Base-by-base conservation (phyloP, 2,888 invertebrate species). In the Watsonalla cultraria region DNA sequence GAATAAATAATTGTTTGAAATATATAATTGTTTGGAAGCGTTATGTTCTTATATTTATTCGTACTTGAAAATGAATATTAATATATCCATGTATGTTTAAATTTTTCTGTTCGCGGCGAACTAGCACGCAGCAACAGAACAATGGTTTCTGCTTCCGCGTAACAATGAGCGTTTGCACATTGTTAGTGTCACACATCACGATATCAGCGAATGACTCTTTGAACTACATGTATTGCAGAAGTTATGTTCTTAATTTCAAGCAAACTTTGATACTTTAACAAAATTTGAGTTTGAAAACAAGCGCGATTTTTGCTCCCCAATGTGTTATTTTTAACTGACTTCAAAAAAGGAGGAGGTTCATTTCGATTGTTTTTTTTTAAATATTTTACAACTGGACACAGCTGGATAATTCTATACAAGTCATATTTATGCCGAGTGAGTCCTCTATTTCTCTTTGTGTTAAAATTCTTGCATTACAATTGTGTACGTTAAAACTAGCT, bases 101-200 rank as follows among this genome's bases (percentile, higher is more conserved):
- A 5, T 11, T 42, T 42, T 42, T 42, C 11, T 11, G 11, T 42
- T 42, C 42, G 9, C 42, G 42, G 39, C 9, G 5, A 8, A 11
- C 35, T 35, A 35, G 7, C 42, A 42, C 42, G 42, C 42, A 42
- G 2, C 55, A 50, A 34, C 49, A 39, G 42, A 49, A 57, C 57
- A 57, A 57, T 57, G 51, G 46, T 45, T 49, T 37, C 2, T 11
- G 15, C 51, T 34, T 45, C 45, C 42, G 50, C 42, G 24, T 42
- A 42, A 14, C 34, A 33, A 13, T 49, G 42, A 42, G 5, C 42
- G 42, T 11, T 11, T 42, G 37, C 46, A 45, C 52, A 57, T 52
- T 54, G 47, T 54, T 46, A 15, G 6, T 47, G 33, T 47, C 24
- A 49, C 37, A 49, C 49, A 48, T 37, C 45, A 57, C 13, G 15